Percentiles rank a stretch among this genome's conserved stretches.
These are phyloP conservation scores for Parnassius smintheus DNA, from an alignment of 2,888 invertebrate species.

Conservation along the genomic window DNA sequence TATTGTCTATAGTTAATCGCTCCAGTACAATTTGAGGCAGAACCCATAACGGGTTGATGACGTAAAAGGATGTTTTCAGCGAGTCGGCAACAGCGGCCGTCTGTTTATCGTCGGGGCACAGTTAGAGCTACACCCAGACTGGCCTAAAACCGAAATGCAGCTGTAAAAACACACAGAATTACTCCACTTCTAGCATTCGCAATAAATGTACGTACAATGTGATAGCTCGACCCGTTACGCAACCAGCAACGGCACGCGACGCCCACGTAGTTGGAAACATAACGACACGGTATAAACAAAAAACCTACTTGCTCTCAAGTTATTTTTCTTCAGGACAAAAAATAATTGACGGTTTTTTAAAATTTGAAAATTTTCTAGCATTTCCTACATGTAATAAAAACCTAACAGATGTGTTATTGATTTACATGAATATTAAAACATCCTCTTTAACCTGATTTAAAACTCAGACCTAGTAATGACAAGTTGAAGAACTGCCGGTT, in stretches of 20 bases:
- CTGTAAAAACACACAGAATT: constrained; percentile 73
- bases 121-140: constrained; percentile 67
- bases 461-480: no score
- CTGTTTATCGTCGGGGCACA: constrained; percentile 76
- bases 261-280: constrained; percentile 47
- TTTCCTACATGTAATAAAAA: no score
- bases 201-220: constrained; percentile 54
- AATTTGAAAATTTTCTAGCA: no score
- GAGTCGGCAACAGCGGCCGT: constrained; percentile 69
- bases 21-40: constrained; percentile 46
- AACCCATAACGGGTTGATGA: constrained; percentile 71
- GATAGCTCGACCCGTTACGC: constrained; percentile 50
- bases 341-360: no score
- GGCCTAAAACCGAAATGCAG: constrained; percentile 68
- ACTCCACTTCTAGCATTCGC: constrained; percentile 58
- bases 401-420: no score
- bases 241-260: constrained; percentile 39
- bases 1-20: constrained; percentile 16
- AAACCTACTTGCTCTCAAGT: constrained; percentile 22
- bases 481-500: neutral
- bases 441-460: no score
- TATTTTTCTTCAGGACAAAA: constrained; percentile 28
- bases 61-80: constrained; percentile 81
- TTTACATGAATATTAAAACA: no score
- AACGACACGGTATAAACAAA: constrained; percentile 41